Base-by-base conservation (phyloP, 2,888 invertebrate species). In the Scaptomyza parva region DNA sequence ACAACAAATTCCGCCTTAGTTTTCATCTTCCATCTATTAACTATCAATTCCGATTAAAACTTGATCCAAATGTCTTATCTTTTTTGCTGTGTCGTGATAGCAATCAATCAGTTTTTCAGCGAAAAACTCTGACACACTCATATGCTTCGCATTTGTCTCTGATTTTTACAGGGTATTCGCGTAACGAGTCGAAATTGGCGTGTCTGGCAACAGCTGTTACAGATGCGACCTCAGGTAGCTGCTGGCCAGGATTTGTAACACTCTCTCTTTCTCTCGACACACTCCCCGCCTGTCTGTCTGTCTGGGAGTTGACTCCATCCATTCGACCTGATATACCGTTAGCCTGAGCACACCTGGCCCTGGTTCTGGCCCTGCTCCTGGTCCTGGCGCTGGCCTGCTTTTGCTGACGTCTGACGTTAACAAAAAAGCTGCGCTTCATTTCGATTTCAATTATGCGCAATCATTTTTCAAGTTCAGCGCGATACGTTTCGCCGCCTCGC, bases 361-460 rank as follows among this genome's bases (percentile, higher is more conserved):
- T 24, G 24, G 7, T 8, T n/a, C 30, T n/a, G 17, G 44, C 17
- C 33, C 14, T 3, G 7, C 3, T n/a, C n/a, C n/a, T n/a, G n/a
- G n/a, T n/a, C n/a, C 17, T 9, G 11, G 24, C 6, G n/a, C 40
- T 20, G 2, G 45, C 20, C 41, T 22, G 50, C 45, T 33, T 39
- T 40, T 9, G 45, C 47, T 51, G 43, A 14, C 14, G 54, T 12
- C 43, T 71, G 79, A 71, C 82, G 66, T 69, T 78, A 76, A 79
- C 76, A 62, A 70, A 86, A 86, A 71, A 50, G 61, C 65, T 69
- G 71, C 75, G 70, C 75, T 80, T 80, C 78, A 86, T 84, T 86
- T 82, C 85, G 76, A 84, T 84, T 82, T 86, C 87, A 82, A 86
- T 82, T 86, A 82, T 86, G 87, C 78, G 81, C 76, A 78, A 82